A percentile compares a stretch with the other conserved stretches of the same genome.
These are phyloP conservation scores for Troides helena DNA, from an alignment of 2,888 invertebrate genomes.

Conservation along the genomic window DNA sequence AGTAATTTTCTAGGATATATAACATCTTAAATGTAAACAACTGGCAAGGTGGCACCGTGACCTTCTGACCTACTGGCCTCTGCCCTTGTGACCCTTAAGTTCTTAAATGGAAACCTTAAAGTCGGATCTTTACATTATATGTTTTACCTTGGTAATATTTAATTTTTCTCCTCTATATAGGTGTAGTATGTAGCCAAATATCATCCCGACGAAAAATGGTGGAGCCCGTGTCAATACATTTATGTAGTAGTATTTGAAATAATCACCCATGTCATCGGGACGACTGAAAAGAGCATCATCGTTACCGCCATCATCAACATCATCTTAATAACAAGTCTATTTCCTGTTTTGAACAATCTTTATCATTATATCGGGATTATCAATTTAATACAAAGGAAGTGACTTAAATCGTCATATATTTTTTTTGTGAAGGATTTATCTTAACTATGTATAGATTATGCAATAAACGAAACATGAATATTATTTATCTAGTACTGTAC, in stretches of 20 bases:
- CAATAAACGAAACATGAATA: no score
- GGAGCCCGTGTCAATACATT: conserved; percentile 53
- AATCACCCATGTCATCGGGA: conserved; percentile 33
- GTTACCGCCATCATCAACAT: not conserved
- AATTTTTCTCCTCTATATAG: conserved; percentile 42
- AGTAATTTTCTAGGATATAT: no score
- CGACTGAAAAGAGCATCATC: conserved; percentile 33
- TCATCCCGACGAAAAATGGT: conserved; percentile 61
- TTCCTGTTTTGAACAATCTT: not conserved
- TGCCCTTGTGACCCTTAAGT: not conserved
- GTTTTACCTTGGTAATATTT: conserved; percentile 42
- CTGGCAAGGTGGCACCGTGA: no score
- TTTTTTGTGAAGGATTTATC: no score
- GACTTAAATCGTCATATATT: no score
- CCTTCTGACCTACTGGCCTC: not conserved
- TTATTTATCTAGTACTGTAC: no score
- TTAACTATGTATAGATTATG: no score
- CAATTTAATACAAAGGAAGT: no score
- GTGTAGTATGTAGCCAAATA: conserved; percentile 56
- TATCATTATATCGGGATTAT: no score
- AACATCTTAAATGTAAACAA: no score
- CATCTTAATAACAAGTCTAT: not conserved
- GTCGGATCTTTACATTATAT: not conserved
- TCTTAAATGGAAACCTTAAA: not conserved
- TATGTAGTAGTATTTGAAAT: conserved; percentile 46